A percentile compares a stretch with the other conserved stretches of the same genome.
Conservation (phyloP, 2,113 vertebrate genomes). For the Recurvirostra avosetta region DNA sequence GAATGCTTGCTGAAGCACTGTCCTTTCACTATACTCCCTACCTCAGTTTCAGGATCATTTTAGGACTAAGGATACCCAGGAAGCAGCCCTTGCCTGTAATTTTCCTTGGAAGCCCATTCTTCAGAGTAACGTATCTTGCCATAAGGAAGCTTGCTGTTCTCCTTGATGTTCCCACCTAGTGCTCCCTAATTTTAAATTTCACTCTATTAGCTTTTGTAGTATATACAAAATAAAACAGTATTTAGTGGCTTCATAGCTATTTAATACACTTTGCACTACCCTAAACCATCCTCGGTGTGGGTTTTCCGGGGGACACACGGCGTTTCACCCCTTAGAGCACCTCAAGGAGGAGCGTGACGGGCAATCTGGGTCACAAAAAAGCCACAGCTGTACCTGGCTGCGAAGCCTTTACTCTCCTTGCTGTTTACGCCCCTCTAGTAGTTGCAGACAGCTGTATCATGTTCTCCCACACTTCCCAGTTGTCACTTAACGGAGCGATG, state of each 20-base stretch:
- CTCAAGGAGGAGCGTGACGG: neutral
- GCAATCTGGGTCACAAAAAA: neutral
- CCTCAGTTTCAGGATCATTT: neutral
- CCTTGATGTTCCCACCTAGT: neutral
- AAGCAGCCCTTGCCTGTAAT: neutral
- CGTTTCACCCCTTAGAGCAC: neutral
- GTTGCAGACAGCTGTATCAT: neutral
- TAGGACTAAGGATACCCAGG: neutral
- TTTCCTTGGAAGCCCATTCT: neutral
- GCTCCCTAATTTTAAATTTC: neutral
- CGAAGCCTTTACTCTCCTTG: neutral
- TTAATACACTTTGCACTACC: neutral
- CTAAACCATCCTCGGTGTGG: no score
- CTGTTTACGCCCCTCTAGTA: neutral
- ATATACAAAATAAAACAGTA: neutral
- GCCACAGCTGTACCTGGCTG: neutral
- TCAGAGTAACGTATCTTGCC: neutral
- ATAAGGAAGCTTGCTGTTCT: neutral
- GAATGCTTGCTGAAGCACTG: neutral
- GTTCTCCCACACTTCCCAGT: slow-evolving; percentile 3
- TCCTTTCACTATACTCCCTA: neutral
- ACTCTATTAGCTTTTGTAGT: neutral
- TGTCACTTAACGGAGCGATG: neutral
- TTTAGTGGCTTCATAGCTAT: neutral
- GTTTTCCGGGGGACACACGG: neutral